A percentile compares a stretch with the other conserved stretches of the same genome.
These are phyloP conservation scores for Trididemnum miniatum DNA, from an alignment of 23 tunicate genomes.

Conservation along the genomic window DNA sequence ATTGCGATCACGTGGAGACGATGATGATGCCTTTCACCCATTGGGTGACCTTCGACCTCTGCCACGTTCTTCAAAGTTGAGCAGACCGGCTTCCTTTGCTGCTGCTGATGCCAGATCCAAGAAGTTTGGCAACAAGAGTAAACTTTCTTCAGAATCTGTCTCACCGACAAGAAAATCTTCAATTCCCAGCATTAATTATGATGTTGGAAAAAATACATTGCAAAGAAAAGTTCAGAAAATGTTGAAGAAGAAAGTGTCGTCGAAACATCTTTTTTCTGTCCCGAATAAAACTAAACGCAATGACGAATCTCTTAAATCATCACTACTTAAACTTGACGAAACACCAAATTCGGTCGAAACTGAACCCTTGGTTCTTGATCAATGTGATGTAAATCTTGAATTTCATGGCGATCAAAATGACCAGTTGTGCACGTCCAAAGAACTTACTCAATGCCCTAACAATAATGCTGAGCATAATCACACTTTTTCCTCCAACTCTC, in stretches of 20 bases:
- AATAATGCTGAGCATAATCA: not conserved
- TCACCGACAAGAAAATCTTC: constrained; percentile 18
- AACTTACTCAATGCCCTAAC: not conserved
- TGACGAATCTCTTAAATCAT: not conserved
- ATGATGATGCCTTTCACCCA: constrained; percentile 4
- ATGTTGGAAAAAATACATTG: constrained; percentile 4
- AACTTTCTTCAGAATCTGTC: not conserved
- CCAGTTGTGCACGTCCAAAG: not conserved
- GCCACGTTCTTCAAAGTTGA: not conserved
- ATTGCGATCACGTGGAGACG: not conserved
- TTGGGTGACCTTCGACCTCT: not conserved
- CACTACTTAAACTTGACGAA: not conserved
- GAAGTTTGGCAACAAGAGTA: not conserved
- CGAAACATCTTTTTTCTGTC: not conserved
- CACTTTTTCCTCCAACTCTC: not conserved
- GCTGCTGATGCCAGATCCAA: not conserved
- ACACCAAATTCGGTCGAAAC: not conserved
- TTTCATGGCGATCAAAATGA: not conserved
- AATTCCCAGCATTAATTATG: not conserved
- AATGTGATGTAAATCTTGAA: not conserved
- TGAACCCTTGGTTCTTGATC: not conserved
- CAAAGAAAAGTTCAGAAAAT: constrained; percentile 25
- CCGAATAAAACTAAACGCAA: not conserved
- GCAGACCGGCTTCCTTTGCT: constrained; percentile 1
- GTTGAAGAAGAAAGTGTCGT: not conserved